These are phyloP conservation scores for Orussus abietinus DNA, from an alignment of 1,140 invertebrate species.

Conservation along the genomic window DNA sequence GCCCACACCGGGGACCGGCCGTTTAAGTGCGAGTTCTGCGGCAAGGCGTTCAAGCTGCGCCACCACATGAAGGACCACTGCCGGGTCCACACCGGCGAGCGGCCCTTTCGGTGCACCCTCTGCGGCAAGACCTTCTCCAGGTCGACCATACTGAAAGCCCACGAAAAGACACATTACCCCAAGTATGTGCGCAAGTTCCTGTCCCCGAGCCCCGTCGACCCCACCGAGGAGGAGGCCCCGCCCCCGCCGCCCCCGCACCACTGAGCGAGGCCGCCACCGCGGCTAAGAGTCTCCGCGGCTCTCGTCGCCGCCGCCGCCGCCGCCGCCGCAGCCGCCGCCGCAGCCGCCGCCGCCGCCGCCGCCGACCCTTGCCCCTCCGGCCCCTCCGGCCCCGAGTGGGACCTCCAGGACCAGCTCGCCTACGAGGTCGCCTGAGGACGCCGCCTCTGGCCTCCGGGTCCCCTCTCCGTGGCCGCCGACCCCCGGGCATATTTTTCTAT, in stretches of 20 bases:
- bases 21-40: slow-evolving; percentile 88
- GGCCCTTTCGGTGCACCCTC: slow-evolving; percentile 81
- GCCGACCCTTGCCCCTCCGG: slow-evolving; percentile 18
- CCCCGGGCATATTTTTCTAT: too few species aligned
- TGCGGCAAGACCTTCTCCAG: slow-evolving; percentile 88
- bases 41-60: slow-evolving; percentile 83
- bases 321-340: background rate
- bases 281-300: background rate
- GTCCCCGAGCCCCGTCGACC: slow-evolving; percentile 78
- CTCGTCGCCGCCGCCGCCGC: background rate
- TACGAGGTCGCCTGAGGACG: slow-evolving; percentile 13
- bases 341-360: slow-evolving; percentile 1
- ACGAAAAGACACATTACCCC: slow-evolving; percentile 88
- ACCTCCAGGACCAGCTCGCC: background rate
- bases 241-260: slow-evolving; percentile 39
- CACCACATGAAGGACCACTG: slow-evolving; percentile 93
- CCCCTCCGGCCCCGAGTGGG: slow-evolving; percentile 12
- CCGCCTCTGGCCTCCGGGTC: slow-evolving; percentile 19
- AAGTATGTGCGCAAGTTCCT: slow-evolving; percentile 84
- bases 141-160: slow-evolving; percentile 84
- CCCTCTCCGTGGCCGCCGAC: slow-evolving; percentile 9
- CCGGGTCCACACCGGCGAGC: slow-evolving; percentile 84
- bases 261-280: slow-evolving; percentile 7
- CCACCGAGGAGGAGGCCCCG: slow-evolving; percentile 70
- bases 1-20: slow-evolving; percentile 84